Evolutionary conservation across 2,113 vertebrate species (phyloP).

Genomic region (Oceanites oceanicus): DNA sequence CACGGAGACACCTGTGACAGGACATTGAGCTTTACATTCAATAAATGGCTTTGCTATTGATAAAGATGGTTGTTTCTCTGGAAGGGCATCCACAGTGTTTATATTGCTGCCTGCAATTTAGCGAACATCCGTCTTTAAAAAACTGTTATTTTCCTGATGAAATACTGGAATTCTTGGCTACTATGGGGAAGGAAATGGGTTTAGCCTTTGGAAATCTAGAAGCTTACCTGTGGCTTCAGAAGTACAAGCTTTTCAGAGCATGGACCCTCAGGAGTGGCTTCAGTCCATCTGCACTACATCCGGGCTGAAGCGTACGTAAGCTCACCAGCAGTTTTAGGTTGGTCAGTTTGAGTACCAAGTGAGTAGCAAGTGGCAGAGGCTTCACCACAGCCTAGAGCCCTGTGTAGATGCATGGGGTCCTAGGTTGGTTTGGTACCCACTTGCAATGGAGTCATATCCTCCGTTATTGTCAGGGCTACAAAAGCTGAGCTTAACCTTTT

Average conservation of each 20-base stretch:
- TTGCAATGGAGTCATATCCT: not conserved
- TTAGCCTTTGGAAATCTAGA: not conserved
- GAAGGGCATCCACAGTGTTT: not conserved
- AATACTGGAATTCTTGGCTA: not conserved
- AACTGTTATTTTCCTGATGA: not conserved
- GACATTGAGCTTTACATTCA: not conserved
- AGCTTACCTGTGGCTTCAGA: not conserved
- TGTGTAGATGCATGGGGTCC: fast-evolving
- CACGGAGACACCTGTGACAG: not conserved
- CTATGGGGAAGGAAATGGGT: not conserved
- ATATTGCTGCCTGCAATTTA: not conserved
- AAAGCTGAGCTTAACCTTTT: not conserved
- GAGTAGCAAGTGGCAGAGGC: not conserved
- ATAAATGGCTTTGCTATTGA: not conserved
- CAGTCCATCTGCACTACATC: not conserved
- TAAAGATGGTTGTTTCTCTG: not conserved
- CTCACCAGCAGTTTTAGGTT: not conserved
- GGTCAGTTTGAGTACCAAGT: too few relatives aligned
- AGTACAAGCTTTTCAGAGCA: not conserved
- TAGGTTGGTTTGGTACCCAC: not conserved
- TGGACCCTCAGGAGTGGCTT: not conserved
- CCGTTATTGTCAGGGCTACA: not conserved
- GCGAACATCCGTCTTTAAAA: not conserved
- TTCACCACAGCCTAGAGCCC: not conserved
- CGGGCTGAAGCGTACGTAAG: fast-evolving